phyloP scores from a whole-genome alignment of 1,140 invertebrate species.

The Streblospio benedicti region DNA sequence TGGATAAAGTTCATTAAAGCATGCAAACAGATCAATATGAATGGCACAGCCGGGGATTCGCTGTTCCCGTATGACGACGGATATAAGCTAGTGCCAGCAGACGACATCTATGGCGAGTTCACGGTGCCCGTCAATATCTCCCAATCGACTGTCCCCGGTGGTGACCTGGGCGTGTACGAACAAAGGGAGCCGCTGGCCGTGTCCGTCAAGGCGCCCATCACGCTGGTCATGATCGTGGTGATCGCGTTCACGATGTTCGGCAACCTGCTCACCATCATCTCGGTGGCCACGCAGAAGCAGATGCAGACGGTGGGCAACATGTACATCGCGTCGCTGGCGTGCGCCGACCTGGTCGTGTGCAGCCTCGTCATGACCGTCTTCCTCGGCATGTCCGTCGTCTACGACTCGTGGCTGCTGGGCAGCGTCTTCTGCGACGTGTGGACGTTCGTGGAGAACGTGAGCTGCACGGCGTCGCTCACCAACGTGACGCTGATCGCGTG shows the following conservation, averaged over 20 bases:
- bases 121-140: no score
- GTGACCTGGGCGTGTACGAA: no score
- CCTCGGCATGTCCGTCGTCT: background rate
- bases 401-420: conserved; percentile 5
- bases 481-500: background rate
- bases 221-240: background rate
- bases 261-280: conserved; percentile 3
- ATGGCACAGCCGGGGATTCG: no score
- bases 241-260: conserved; percentile 4
- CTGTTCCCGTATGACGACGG: no score
- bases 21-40: no score
- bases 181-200: background rate
- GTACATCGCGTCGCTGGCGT: conserved; percentile 5
- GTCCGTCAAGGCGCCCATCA: background rate
- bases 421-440: background rate
- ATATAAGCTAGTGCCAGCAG: no score
- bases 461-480: conserved; percentile 1
- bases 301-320: conserved; percentile 1
- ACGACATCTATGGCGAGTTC: no score
- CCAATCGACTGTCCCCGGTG: no score
- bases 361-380: conserved; percentile 2
- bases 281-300: background rate
- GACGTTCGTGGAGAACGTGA: conserved; percentile 6
- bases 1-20: no score
- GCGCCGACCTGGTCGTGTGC: conserved; percentile 1